Evolutionary conservation across 1,140 invertebrate species (phyloP), one percentile per base, ranked within the genome.

Genomic region (Pachyrhynchus sulphureomaculatus): DNA sequence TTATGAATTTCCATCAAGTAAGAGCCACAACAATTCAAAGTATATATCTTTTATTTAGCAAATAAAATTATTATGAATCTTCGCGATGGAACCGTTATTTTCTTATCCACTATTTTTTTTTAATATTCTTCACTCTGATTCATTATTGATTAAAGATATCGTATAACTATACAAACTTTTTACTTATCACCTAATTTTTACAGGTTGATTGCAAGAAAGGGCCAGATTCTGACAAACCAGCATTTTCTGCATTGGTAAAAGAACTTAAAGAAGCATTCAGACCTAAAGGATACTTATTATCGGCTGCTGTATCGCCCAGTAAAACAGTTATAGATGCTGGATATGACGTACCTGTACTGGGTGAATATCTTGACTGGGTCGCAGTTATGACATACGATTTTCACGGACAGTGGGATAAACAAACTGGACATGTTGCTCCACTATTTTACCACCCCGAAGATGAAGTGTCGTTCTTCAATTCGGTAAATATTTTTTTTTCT

Each of bases 361-460:
- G 86, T 0, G 78, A 83, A 61, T 82, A 88, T 70, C 78, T 95
- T n/a, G 92, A 95, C 72, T 95, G 92, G 89, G 80, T 86, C 10
- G 83, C 87, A 1, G 86, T 95, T 2, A 93, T 93, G 86, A 86
- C 89, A 0, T 94, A 94, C 67, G 92, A 94, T 68, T 94, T 85
- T 72, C 91, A 93, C 67, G 91, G 91, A 0, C 86, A 91, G 65
- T 91, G 90, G 84, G 90, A 91, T 64, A 90, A 90, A 64, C 85
- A 85, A 66, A 94, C 92, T 3, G 90, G 90, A 2, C 92, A 94
- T 69, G 84, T 93, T 13, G 85, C 91, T 0, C 91, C 92, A 0
- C 78, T 94, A 59, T 90, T 87, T 66, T 84, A 89, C 66, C 88
- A 93, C 68, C 84, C 88, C 5, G 85, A 91, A 47, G 89, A 91